phyloP scores from a whole-genome alignment of 92 coral and sea anemone genomes.

The Porites evermanni region DNA sequence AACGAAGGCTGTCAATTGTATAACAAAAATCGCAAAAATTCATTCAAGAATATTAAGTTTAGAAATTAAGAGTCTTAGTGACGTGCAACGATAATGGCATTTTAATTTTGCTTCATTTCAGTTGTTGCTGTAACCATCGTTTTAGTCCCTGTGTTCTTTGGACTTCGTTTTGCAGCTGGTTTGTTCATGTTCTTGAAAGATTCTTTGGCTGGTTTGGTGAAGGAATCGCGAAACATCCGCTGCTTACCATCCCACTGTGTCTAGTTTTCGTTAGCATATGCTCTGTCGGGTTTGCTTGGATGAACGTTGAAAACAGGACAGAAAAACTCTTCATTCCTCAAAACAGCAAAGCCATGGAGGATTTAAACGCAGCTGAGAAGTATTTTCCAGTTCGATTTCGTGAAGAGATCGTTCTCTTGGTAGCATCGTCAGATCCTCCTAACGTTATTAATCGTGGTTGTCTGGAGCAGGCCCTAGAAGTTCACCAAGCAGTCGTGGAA shows the following conservation, averaged over 20 bases:
- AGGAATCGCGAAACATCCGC: conserved; percentile 60
- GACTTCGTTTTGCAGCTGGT: conserved; percentile 60
- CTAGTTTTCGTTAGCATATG: conserved; percentile 61
- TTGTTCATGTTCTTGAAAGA: conserved; percentile 3
- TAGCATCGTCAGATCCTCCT: conserved; percentile 35
- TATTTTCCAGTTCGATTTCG: conserved; percentile 59
- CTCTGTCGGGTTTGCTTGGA: conserved; percentile 73
- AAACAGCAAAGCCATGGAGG: conserved; percentile 63
- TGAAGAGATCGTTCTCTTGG: conserved; percentile 50
- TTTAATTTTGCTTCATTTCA: background rate
- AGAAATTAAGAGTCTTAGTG: no score
- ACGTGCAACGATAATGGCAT: no score
- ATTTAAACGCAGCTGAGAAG: conserved; percentile 63
- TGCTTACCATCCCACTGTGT: conserved; percentile 46
- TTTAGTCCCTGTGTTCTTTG: conserved; percentile 47
- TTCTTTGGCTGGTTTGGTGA: conserved; percentile 59
- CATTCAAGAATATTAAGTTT: no score
- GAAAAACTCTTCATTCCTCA: conserved; percentile 81
- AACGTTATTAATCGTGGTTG: conserved; percentile 53
- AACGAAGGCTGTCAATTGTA: no score
- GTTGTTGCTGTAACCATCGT: conserved; percentile 21
- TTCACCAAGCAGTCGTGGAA: conserved; percentile 52
- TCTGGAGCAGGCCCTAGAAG: conserved; percentile 48
- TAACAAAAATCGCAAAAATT: no score
- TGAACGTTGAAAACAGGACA: conserved; percentile 71